These are phyloP conservation scores for Pygocentrus nattereri DNA, from an alignment of 2,797 vertebrate species.

Conservation along the genomic window DNA sequence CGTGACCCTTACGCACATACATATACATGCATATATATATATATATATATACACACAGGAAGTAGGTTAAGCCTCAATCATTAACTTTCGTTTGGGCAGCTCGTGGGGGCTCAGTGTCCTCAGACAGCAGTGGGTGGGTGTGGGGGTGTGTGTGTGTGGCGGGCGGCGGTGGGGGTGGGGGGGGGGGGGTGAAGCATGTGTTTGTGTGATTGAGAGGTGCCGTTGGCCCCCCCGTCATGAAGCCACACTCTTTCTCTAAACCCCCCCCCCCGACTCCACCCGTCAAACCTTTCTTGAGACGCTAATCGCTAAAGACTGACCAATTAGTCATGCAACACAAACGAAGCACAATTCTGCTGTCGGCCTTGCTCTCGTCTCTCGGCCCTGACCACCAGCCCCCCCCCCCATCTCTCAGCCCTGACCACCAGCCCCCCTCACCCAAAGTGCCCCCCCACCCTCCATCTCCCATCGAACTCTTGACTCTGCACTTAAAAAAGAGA, in stretches of 20 bases:
- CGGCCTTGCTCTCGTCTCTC: conserved; percentile 58
- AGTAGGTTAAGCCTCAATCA: conserved; percentile 72
- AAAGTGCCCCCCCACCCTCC: no score
- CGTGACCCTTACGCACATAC: conserved; percentile 39
- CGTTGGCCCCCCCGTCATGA: not conserved
- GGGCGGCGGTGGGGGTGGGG: not conserved
- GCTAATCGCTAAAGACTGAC: conserved; percentile 63
- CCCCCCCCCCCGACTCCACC: conserved; percentile 22
- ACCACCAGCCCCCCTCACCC: not conserved
- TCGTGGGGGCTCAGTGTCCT: conserved; percentile 44
- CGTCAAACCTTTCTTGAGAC: conserved; percentile 50
- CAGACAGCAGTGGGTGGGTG: conserved; percentile 55
- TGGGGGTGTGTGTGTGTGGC: conserved; percentile 45
- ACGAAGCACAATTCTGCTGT: conserved; percentile 72
- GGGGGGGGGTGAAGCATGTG: conserved; percentile 36
- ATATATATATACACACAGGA: conserved; percentile 40
- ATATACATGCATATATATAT: conserved; percentile 39
- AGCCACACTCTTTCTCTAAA: not conserved
- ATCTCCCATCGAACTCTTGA: no score
- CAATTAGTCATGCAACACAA: conserved; percentile 76
- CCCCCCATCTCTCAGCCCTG: conserved; percentile 28
- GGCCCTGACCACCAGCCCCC: not conserved
- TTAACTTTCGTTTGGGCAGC: conserved; percentile 76
- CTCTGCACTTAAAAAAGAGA: no score
- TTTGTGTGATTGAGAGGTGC: conserved; percentile 55